These are phyloP conservation scores for Lamellibrachia satsuma DNA, from an alignment of 2,888 invertebrate genomes.

Conservation along the genomic window DNA sequence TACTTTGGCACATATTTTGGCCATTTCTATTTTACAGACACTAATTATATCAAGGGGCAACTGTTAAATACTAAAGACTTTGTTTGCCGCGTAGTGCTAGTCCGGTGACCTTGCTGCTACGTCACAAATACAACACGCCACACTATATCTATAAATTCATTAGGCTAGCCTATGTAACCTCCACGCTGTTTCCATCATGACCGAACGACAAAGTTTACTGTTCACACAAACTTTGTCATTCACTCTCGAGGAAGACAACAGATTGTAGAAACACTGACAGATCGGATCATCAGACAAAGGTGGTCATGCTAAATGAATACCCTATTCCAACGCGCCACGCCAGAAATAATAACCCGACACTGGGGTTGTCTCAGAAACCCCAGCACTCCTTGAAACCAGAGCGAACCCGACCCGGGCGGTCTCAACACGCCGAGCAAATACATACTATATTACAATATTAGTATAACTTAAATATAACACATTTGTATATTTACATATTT, in stretches of 20 bases:
- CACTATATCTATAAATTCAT: neutral
- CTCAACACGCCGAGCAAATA: neutral
- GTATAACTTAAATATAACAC: constrained; percentile 17
- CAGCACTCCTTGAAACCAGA: neutral
- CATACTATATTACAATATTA: constrained; percentile 17
- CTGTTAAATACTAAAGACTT: neutral
- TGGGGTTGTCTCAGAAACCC: neutral
- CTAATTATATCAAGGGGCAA: neutral
- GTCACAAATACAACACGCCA: neutral
- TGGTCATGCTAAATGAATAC: neutral
- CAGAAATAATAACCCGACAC: neutral
- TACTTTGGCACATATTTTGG: constrained; percentile 10
- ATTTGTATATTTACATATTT: constrained; percentile 13
- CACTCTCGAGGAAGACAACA: neutral
- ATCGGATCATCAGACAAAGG: neutral
- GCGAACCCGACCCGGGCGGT: neutral
- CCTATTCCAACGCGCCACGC: neutral
- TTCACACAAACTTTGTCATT: neutral
- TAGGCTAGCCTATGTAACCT: neutral
- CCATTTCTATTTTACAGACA: neutral
- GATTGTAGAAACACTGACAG: neutral
- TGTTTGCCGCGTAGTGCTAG: neutral
- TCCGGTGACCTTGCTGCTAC: neutral
- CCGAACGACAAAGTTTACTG: neutral
- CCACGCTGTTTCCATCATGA: neutral